Evolutionary conservation across 2,888 invertebrate species (phyloP).

Genomic region (Allacma fusca): DNA sequence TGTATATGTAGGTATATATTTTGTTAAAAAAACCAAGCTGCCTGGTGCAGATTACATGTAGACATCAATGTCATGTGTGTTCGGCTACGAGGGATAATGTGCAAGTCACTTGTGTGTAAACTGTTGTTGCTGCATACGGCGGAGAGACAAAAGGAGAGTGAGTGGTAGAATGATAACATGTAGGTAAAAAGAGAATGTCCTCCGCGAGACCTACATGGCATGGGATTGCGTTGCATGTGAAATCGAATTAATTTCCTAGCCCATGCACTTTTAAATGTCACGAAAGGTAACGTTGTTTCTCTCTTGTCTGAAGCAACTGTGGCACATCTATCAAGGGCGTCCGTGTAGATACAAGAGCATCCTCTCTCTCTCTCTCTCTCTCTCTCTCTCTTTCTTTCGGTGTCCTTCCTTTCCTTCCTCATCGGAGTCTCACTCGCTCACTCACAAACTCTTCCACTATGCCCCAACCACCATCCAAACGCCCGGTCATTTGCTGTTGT

Average conservation of each 20-base stretch:
- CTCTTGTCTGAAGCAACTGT: slow-evolving; percentile 13
- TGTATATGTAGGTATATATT: no score
- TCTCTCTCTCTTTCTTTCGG: no score
- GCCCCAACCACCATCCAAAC: no score
- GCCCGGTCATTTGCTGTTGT: no score
- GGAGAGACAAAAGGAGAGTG: background rate
- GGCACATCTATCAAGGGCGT: slow-evolving; percentile 1
- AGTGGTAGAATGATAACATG: background rate
- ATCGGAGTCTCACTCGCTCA: background rate
- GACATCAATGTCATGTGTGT: no score
- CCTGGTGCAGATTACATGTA: no score
- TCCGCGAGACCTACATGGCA: background rate
- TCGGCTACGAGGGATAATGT: no score
- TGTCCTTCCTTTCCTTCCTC: background rate
- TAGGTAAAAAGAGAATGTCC: background rate
- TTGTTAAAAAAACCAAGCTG: no score
- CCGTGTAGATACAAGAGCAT: background rate
- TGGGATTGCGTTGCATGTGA: slow-evolving; percentile 34
- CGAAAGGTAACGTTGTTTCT: slow-evolving; percentile 6
- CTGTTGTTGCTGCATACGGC: background rate
- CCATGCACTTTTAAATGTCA: slow-evolving; percentile 42
- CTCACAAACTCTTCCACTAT: no score
- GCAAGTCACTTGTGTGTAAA: no score
- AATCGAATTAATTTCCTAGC: slow-evolving; percentile 33
- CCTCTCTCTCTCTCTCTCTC: background rate